phyloP scores from a whole-genome alignment of 2,888 invertebrate species.

The Aleiodes leptofemur region DNA sequence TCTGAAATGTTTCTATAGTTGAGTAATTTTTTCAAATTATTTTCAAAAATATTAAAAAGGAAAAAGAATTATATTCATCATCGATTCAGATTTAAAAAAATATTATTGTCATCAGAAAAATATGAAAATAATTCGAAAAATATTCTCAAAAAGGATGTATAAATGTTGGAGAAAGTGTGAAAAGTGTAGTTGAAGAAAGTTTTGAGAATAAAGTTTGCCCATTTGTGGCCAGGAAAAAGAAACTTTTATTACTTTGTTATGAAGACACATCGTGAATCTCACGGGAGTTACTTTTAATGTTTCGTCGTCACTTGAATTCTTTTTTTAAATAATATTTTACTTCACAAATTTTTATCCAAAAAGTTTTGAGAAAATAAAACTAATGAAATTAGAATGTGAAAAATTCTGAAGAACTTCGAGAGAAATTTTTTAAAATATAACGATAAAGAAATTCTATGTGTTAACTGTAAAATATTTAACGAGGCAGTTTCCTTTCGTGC shows the following conservation, averaged over 20 bases:
- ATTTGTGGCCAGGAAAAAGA: conserved; percentile 60
- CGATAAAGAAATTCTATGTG: conserved; percentile 48
- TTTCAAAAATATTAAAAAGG: not conserved
- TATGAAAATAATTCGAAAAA: not conserved
- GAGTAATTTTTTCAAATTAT: too few species aligned
- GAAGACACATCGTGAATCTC: conserved; percentile 58
- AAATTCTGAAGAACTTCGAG: not conserved
- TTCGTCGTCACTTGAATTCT: not conserved
- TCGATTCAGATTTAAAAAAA: not conserved
- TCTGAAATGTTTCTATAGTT: too few species aligned
- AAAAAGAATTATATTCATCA: not conserved
- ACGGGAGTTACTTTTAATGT: conserved; percentile 58
- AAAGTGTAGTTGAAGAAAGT: conserved; percentile 26
- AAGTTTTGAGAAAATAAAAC: not conserved
- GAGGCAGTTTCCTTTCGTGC: conserved; percentile 65
- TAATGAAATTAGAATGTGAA: conserved; percentile 9
- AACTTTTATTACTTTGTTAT: conserved; percentile 67
- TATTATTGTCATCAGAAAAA: not conserved
- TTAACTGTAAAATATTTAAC: conserved; percentile 71
- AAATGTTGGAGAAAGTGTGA: not conserved
- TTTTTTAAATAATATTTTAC: conserved; percentile 1
- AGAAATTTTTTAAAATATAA: not conserved
- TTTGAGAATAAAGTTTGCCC: conserved; percentile 63
- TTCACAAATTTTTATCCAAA: conserved; percentile 10
- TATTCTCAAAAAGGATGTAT: not conserved